phyloP scores from a whole-genome alignment of 2,113 vertebrate genomes.

The Cyanoramphus novaezelandiae region DNA sequence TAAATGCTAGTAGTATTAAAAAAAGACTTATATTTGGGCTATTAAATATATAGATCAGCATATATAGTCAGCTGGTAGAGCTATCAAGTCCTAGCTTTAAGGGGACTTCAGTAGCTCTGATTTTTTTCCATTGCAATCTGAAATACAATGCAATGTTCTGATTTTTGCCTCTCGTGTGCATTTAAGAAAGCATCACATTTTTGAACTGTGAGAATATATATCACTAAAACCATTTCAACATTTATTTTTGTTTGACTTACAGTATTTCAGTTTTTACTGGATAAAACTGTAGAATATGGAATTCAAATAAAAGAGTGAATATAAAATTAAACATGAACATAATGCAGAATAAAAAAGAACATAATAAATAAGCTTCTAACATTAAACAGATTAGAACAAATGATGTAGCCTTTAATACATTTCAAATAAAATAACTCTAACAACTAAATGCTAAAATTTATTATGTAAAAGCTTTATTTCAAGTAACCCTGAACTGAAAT shows the following conservation, averaged over 20 bases:
- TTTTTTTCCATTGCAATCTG: background rate
- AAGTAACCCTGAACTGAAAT: background rate
- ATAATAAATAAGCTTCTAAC: conserved; percentile 12
- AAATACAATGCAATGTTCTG: background rate
- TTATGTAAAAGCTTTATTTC: background rate
- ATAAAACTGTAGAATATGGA: background rate
- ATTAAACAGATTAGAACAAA: conserved; percentile 45
- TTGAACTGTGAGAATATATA: conserved; percentile 6
- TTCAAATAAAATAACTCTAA: background rate
- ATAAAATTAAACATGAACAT: conserved; percentile 16
- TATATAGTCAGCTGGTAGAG: background rate
- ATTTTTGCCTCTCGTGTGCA: background rate
- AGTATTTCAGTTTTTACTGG: conserved; percentile 39
- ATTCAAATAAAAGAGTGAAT: conserved; percentile 24
- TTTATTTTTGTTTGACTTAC: conserved; percentile 13
- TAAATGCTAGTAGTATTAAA: background rate
- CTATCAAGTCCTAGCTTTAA: background rate
- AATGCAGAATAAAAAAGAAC: background rate
- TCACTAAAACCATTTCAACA: background rate
- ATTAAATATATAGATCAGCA: conserved; percentile 2
- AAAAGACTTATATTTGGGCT: background rate
- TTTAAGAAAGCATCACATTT: conserved; percentile 1
- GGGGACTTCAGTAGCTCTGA: background rate
- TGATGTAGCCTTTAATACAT: background rate
- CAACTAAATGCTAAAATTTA: background rate